These are phyloP conservation scores for Smutsia temminckii DNA, from an alignment of 2,797 vertebrate genomes.

Conservation along the genomic window DNA sequence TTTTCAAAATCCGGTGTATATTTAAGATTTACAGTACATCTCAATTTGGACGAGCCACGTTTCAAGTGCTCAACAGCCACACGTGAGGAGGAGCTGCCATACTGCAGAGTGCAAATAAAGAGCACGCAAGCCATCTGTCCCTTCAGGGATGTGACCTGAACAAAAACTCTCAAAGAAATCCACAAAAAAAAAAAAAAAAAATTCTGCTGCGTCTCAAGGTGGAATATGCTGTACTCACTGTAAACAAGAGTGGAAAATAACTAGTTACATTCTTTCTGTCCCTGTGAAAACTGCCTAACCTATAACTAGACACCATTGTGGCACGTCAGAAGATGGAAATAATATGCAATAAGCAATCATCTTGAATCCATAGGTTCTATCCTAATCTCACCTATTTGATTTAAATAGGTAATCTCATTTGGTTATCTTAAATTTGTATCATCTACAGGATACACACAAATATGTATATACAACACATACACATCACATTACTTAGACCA, in stretches of 20 bases:
- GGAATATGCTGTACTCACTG: neutral
- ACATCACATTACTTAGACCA: neutral
- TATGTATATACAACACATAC: neutral
- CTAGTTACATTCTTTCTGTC: neutral
- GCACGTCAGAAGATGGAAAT: neutral
- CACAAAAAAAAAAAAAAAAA: neutral
- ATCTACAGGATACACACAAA: neutral
- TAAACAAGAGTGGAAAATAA: neutral
- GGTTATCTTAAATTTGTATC: neutral
- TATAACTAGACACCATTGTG: neutral
- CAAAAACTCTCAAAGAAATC: neutral
- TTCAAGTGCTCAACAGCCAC: neutral
- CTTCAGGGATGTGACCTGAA: neutral
- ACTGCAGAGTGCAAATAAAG: neutral
- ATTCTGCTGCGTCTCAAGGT: neutral
- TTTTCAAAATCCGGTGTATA: neutral
- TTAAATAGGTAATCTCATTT: neutral
- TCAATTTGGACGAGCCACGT: neutral
- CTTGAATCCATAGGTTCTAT: neutral
- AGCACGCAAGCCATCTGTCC: neutral
- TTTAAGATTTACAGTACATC: neutral
- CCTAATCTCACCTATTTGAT: neutral
- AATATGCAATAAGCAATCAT: neutral
- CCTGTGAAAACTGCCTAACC: neutral
- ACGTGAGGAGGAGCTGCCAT: neutral